These are phyloP conservation scores for Gonatopus flavifemur DNA, from an alignment of 1,140 invertebrate genomes.

Conservation along the genomic window DNA sequence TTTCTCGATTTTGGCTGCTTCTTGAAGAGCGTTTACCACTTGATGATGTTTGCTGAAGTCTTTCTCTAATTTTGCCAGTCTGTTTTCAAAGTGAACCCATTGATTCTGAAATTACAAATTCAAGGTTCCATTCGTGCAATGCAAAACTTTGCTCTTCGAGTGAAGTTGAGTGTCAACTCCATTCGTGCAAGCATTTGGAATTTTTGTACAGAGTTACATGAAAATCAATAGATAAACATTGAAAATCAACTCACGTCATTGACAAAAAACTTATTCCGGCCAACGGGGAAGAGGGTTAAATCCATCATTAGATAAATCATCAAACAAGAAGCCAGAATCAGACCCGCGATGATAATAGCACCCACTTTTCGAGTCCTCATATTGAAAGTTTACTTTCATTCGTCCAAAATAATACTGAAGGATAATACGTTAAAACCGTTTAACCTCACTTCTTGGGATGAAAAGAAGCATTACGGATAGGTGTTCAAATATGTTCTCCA, in stretches of 20 bases:
- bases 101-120: conserved; percentile 63
- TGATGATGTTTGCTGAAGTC: conserved; percentile 65
- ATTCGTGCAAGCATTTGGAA: too few species aligned
- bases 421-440: too few species aligned
- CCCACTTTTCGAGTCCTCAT: conserved; percentile 52
- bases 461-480: too few species aligned
- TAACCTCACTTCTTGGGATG: too few species aligned
- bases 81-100: conserved; percentile 68
- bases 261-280: conserved; percentile 34
- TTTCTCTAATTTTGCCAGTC: conserved; percentile 66
- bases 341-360: conserved; percentile 46
- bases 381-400: conserved; percentile 19
- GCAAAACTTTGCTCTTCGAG: too few species aligned
- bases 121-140: too few species aligned
- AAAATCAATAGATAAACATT: too few species aligned
- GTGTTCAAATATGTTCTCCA: too few species aligned
- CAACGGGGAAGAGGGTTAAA: conserved; percentile 43
- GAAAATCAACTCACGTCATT: conserved; percentile 44
- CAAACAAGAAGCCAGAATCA: conserved; percentile 48
- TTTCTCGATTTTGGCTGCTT: conserved; percentile 38
- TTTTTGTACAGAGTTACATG: too few species aligned
- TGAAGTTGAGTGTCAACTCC: too few species aligned
- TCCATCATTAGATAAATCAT: conserved; percentile 55
- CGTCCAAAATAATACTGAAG: too few species aligned
- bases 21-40: conserved; percentile 52